These are phyloP conservation scores for Phacellophora camtschatica DNA, from an alignment of 30 jellyfish, hydroid and myxozoan genomes.

Conservation along the genomic window DNA sequence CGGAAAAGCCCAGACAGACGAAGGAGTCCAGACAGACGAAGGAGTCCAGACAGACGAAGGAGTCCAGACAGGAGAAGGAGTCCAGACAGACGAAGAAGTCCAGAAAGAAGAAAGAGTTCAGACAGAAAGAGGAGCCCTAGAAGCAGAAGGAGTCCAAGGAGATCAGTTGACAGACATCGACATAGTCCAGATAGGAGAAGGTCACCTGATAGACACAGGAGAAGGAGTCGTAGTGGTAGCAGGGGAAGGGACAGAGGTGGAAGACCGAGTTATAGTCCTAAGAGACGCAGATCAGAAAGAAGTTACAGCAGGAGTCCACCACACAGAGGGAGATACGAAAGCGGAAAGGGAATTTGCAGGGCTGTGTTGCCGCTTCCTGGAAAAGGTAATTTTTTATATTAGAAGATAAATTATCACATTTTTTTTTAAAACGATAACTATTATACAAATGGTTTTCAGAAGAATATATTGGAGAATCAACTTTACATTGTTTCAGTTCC, in stretches of 20 bases:
- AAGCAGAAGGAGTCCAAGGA: slow-evolving; percentile 36
- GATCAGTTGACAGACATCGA: slow-evolving; percentile 9
- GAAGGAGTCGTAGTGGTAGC: slow-evolving; percentile 65
- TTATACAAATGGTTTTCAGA: neutral
- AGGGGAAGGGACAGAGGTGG: slow-evolving; percentile 41
- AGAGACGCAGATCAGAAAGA: slow-evolving; percentile 47
- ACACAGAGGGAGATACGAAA: slow-evolving; percentile 65
- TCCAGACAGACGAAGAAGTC: slow-evolving; percentile 43
- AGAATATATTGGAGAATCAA: neutral
- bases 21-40: slow-evolving; percentile 23
- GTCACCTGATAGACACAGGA: slow-evolving; percentile 34
- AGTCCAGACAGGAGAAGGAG: slow-evolving; percentile 39
- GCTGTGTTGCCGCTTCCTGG: slow-evolving; percentile 87
- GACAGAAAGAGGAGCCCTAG: slow-evolving; percentile 8
- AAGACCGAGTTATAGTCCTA: slow-evolving; percentile 46
- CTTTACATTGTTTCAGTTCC: no score
- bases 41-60: slow-evolving; percentile 19
- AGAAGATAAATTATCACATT: neutral
- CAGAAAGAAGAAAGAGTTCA: slow-evolving; percentile 45
- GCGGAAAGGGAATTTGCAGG: slow-evolving; percentile 77
- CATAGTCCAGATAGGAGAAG: slow-evolving; percentile 42
- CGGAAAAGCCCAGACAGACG: slow-evolving; percentile 33
- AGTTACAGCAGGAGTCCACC: slow-evolving; percentile 80
- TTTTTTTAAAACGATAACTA: neutral
- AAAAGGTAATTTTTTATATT: slow-evolving; percentile 10